These are phyloP conservation scores for Caretta caretta DNA, from an alignment of 2,113 vertebrate species.

Conservation along the genomic window DNA sequence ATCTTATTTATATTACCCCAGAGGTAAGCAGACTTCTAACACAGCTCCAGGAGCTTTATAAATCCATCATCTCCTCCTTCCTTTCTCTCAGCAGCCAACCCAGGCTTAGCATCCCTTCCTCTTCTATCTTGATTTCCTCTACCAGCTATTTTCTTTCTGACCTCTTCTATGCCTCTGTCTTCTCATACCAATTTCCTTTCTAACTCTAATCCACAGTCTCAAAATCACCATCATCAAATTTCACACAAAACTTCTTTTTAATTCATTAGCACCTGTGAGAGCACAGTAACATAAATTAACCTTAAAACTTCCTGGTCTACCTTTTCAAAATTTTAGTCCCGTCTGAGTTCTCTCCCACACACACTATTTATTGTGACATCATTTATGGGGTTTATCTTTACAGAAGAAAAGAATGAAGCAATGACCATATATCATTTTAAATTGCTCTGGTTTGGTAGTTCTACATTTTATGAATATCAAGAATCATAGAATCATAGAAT, in stretches of 20 bases:
- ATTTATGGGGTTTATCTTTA: conserved; percentile 51
- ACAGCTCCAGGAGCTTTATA: conserved; percentile 25
- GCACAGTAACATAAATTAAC: conserved; percentile 1
- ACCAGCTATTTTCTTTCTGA: background rate
- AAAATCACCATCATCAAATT: conserved; percentile 55
- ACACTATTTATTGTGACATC: conserved; percentile 47
- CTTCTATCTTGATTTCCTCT: conserved; percentile 13
- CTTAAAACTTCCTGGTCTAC: conserved; percentile 18
- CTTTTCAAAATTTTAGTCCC: conserved; percentile 11
- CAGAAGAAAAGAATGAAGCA: conserved; percentile 18
- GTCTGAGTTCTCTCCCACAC: conserved; percentile 47
- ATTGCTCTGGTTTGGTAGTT: conserved; percentile 46
- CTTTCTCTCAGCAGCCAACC: conserved; percentile 12
- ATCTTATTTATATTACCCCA: conserved; percentile 45
- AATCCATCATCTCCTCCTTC: conserved; percentile 23
- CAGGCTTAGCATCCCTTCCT: background rate
- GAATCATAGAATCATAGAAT: too few relatives aligned
- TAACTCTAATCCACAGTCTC: conserved; percentile 57
- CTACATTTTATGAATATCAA: conserved; percentile 53
- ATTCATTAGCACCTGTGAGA: conserved; percentile 62
- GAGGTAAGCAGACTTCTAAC: conserved; percentile 59
- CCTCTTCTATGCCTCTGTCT: conserved; percentile 5
- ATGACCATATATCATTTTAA: conserved; percentile 55
- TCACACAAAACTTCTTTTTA: conserved; percentile 49
- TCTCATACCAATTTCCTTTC: conserved; percentile 31